Base-by-base conservation (phyloP, 2,113 vertebrate genomes). In the Neodon shergylaensis region DNA sequence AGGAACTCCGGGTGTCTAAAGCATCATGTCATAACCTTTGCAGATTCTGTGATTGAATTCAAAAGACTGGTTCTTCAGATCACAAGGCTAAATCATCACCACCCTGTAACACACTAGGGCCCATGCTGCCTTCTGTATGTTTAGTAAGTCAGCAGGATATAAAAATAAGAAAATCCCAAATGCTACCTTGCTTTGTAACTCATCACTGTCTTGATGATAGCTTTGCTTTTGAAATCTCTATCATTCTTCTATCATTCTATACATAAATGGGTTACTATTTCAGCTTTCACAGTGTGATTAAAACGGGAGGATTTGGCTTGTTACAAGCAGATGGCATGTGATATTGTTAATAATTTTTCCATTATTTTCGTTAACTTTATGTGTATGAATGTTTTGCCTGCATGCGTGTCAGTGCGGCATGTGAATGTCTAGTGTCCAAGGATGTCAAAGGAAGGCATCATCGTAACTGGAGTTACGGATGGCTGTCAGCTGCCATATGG, bases 21-120 rank as follows among this genome's bases (percentile, higher is more conserved):
- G 54, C 2, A 36, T 77, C 81, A 24, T 1, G 26, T 14, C 28
- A 26, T 39, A 72, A 22, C 78, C 52, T 93, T 91, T 63, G 8
- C 76, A 81, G n/a, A 95, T 81, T 92, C 88, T 86, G 5, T 16
- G 63, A 72, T 31, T 90, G 58, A 82, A 52, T 58, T 94, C 52
- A 7, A 44, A 88, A 42, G 17, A 33, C 77, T 83, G 91, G 47
- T 84, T 77, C 49, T 92, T 96, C 47, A 14, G 9, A 13, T 81
- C 79, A 81, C 17, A 81, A 28, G 26, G 31, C 4, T 42, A 28
- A 88, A n/a, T 95, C 68, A 81, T 17, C 54, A 22, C 21, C 58
- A 87, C 73, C 82, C n/a, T 65, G 17, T 39, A 58, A 22, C 36
- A 42, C 3, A 24, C 68, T 11, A 42, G 28, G 14, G 13, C 16